These are phyloP conservation scores for human (Homo sapiens) DNA, from an alignment of 2,113 vertebrate species.

Conservation along the genomic window GRCh38 chr2:101080001-101080500, in stretches of 20 bases:
- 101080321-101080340: neutral
- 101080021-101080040: neutral
- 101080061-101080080: neutral
- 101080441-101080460: constrained; percentile 62
- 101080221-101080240: neutral
- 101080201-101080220: neutral
- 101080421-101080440: constrained; percentile 64
- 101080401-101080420: constrained; percentile 21
- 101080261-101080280: neutral
- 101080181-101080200: neutral
- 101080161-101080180: neutral
- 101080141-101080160: neutral
- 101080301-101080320: neutral
- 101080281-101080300: neutral
- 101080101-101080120: neutral
- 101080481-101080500: constrained; percentile 37
- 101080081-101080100: neutral
- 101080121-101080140: neutral
- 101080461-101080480: constrained; percentile 65
- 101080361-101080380: constrained; percentile 21
- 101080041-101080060: neutral
- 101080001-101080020: neutral
- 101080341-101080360: constrained; percentile 1
- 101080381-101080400: constrained; percentile 35
- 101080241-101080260: neutral